Conservation (phyloP, 2,888 invertebrate genomes). For the Cylindroiulus punctatus region DNA sequence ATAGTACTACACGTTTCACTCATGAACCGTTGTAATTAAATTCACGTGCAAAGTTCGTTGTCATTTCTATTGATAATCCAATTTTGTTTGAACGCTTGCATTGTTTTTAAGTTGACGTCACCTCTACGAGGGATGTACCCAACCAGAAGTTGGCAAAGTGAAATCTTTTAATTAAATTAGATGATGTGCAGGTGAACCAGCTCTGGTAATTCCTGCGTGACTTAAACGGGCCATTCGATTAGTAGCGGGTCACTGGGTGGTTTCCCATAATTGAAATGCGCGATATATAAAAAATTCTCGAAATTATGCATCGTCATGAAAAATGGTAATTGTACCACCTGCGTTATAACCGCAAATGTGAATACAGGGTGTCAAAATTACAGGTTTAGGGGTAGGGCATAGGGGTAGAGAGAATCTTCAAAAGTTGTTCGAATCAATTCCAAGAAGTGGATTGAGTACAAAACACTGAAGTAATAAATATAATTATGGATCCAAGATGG, state of each 20-base stretch:
- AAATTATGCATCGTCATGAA: neutral
- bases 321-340: neutral
- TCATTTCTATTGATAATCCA: neutral
- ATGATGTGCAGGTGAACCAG: neutral
- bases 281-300: neutral
- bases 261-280: neutral
- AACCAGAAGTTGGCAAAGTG: neutral
- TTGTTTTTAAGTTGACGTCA: neutral
- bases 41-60: neutral
- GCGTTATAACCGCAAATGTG: neutral
- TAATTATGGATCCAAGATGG: too few species aligned
- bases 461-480: too few species aligned
- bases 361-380: too few species aligned
- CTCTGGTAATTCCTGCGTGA: neutral
- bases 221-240: neutral
- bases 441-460: too few species aligned
- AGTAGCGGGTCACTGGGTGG: neutral
- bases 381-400: too few species aligned
- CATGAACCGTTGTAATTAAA: neutral
- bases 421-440: too few species aligned
- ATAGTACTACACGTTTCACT: neutral
- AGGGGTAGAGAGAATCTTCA: too few species aligned
- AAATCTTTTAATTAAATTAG: conserved; percentile 27
- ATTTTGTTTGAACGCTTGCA: neutral
- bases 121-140: neutral